A percentile compares a stretch with the other conserved stretches of the same genome.
These are phyloP conservation scores for Lasioglossum vierecki DNA, from an alignment of 2,888 invertebrate species.

Conservation along the genomic window DNA sequence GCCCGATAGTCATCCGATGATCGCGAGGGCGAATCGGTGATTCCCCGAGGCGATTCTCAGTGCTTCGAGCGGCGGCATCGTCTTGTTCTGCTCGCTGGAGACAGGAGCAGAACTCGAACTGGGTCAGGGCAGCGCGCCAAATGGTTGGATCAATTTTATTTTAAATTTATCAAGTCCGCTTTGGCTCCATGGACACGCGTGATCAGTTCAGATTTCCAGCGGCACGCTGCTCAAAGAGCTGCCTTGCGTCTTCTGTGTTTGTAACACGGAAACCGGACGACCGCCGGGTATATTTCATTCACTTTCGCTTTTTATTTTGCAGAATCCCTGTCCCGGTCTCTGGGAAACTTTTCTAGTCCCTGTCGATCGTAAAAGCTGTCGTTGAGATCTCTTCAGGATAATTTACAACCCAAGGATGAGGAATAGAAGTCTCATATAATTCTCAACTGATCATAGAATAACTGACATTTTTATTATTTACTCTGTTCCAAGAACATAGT, in stretches of 20 bases:
- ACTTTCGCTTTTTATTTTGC: constrained; percentile 3
- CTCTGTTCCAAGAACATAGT: neutral
- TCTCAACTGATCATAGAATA: neutral
- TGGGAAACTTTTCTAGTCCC: neutral
- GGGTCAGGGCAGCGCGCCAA: constrained; percentile 82
- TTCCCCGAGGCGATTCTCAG: constrained; percentile 74
- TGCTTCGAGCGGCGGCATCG: constrained; percentile 54
- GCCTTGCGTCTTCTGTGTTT: neutral
- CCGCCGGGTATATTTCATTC: constrained; percentile 12
- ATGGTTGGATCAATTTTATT: constrained; percentile 80
- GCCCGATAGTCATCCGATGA: constrained; percentile 19
- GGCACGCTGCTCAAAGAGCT: constrained; percentile 47
- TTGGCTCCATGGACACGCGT: constrained; percentile 55
- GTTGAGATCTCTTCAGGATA: neutral
- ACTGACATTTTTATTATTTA: neutral
- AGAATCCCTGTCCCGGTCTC: neutral
- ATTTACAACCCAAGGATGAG: neutral
- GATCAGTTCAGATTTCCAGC: constrained; percentile 60
- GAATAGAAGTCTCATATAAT: neutral
- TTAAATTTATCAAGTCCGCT: constrained; percentile 77
- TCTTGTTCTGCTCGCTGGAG: constrained; percentile 72
- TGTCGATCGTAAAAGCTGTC: neutral
- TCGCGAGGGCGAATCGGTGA: constrained; percentile 68
- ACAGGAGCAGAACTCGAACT: constrained; percentile 77
- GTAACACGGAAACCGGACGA: constrained; percentile 8